Conservation (phyloP, 2,113 vertebrate species). For the Myocastor coypus region DNA sequence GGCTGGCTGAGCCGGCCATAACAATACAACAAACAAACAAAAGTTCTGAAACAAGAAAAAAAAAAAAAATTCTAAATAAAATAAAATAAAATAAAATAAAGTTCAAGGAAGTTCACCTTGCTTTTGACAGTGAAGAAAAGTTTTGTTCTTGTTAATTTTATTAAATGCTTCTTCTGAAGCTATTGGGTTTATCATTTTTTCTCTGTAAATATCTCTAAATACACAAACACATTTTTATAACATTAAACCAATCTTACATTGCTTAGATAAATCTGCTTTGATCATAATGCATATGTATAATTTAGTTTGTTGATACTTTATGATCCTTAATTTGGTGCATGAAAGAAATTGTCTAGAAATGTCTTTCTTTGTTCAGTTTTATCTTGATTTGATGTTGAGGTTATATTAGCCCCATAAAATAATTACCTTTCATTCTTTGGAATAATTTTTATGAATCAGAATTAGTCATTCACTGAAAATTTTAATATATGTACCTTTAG, state of each 20-base stretch:
- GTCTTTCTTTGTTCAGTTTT: slow-evolving; percentile 27
- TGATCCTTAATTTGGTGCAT: slow-evolving; percentile 34
- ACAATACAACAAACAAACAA: too few species aligned
- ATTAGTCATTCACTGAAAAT: slow-evolving; percentile 37
- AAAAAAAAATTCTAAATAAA: too few species aligned
- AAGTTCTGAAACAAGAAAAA: too few species aligned
- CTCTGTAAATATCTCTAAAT: not conserved
- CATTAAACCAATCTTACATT: slow-evolving; percentile 1
- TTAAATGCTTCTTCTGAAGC: slow-evolving; percentile 5
- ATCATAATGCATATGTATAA: not conserved
- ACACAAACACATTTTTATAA: not conserved
- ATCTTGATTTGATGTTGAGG: slow-evolving; percentile 4
- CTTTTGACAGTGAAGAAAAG: not conserved
- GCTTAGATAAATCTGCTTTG: not conserved
- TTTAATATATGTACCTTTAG: slow-evolving; percentile 39
- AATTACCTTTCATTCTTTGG: not conserved
- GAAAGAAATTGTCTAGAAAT: not conserved
- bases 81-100: too few species aligned
- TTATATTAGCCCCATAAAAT: slow-evolving; percentile 34
- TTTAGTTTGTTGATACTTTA: slow-evolving; percentile 9
- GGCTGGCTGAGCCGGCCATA: too few species aligned
- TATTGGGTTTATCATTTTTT: not conserved
- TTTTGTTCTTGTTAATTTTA: slow-evolving; percentile 46
- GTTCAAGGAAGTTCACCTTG: not conserved
- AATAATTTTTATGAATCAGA: slow-evolving; percentile 10